Conservation (phyloP, 2,888 invertebrate genomes). For the Andrena dorsata region DNA sequence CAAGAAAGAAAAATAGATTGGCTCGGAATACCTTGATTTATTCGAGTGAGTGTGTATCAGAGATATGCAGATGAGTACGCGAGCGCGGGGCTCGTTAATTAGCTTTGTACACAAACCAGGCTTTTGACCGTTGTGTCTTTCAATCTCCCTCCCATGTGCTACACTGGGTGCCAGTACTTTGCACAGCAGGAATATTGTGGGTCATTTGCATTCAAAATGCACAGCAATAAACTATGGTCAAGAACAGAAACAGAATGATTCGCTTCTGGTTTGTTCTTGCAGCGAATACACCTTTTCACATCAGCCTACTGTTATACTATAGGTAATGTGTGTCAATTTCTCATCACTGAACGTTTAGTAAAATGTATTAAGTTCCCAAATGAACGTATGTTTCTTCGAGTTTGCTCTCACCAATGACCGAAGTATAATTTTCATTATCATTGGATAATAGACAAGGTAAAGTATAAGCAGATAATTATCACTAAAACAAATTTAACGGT, state of each 20-base stretch:
- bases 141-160: slow-evolving; percentile 13
- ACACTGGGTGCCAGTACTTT: slow-evolving; percentile 31
- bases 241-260: not conserved
- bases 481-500: no score
- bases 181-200: slow-evolving; percentile 40
- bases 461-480: no score
- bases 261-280: not conserved
- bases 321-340: no score
- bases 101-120: slow-evolving; percentile 33
- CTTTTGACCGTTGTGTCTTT: slow-evolving; percentile 22
- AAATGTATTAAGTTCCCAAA: no score
- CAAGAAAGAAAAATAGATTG: not conserved
- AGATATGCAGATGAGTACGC: slow-evolving; percentile 36
- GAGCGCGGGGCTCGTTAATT: slow-evolving; percentile 41
- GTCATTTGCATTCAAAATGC: slow-evolving; percentile 41
- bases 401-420: no score
- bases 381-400: no score
- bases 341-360: no score
- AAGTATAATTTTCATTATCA: no score
- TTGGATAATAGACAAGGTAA: no score
- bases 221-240: not conserved
- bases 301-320: no score
- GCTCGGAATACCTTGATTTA: not conserved
- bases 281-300: not conserved
- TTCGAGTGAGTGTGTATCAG: slow-evolving; percentile 13